phyloP scores from a whole-genome alignment of 2,113 vertebrate genomes.

The Pollimyrus isidori region DNA sequence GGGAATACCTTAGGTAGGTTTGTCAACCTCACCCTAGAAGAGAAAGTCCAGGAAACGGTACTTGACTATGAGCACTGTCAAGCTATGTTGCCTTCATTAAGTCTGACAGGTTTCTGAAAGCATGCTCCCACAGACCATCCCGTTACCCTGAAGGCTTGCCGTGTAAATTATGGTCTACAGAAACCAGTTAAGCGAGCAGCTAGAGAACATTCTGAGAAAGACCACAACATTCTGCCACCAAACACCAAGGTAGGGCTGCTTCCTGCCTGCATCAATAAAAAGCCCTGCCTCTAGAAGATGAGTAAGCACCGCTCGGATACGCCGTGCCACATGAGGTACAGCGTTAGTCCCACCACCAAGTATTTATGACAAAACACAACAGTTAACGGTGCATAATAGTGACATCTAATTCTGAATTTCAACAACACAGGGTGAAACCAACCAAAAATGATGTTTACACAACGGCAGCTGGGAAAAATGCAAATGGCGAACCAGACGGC shows the following conservation, averaged over 20 bases:
- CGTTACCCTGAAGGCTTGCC: not conserved
- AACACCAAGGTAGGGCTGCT: not conserved
- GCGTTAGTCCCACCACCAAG: not conserved
- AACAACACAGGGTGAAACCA: not conserved
- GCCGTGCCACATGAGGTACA: not conserved
- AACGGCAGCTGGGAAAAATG: not conserved
- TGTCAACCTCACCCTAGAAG: not conserved
- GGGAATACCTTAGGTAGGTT: not conserved
- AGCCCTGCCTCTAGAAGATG: not conserved
- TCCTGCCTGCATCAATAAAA: not conserved
- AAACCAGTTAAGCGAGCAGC: not conserved
- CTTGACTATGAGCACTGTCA: not conserved
- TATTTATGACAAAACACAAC: not conserved
- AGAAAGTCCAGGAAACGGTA: not conserved
- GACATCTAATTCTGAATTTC: not conserved
- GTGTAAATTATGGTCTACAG: not conserved
- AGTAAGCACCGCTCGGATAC: not conserved
- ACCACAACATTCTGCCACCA: not conserved
- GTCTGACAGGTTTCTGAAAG: not conserved
- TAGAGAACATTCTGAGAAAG: not conserved
- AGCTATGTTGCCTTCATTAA: not conserved
- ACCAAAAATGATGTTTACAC: not conserved
- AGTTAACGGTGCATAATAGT: not conserved
- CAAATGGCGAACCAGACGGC: not conserved
- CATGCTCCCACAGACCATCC: not conserved